Base-by-base conservation (phyloP, 1,140 invertebrate species). In the Drosophila rufa region DNA sequence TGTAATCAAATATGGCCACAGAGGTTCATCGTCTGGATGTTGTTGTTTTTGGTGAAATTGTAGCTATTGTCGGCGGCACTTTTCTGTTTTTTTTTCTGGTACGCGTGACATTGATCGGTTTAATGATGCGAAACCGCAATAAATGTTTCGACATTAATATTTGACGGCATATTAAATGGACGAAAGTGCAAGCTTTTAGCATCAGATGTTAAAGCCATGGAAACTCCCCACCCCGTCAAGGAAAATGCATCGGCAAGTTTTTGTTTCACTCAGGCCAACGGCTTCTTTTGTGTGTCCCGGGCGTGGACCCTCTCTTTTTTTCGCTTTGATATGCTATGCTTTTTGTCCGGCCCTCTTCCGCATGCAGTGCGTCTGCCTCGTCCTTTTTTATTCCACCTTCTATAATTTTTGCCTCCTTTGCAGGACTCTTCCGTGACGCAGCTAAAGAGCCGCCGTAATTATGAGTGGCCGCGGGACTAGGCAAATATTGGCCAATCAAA, bases 121-220 rank as follows among this genome's bases (percentile, higher is more conserved):
- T 73, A 77, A 87, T 82, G 46, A 76, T 30, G 47, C 65, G 48
- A 56, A 66, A 74, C 58, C 59, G 46, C 58, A 80, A 77, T 55
- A 65, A 40, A 74, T 62, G 38, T 38, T 73, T 47, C 7, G 56
- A 14, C 58, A 77, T 77, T 80, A 62, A 75, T 71, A 55, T 48
- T 69, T 67, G 45, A 61, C 27, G 33, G 19, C 30, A 25, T 43
- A 33, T 47, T 53, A 22, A 62, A 64, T 68, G 33, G 8, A 14
- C 19, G 0, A 9, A 7, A 74, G 27, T 55, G 43, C 17, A 47
- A 48, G 51, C 19, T 46, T 38, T 30, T 47, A 17, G 12, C 45
- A 48, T n/a, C 59, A 22, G 5, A 36, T 14, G 43, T 45, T 58
- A 42, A 67, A 33, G 40, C 30, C 46, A 22, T 17, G 33, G 9